Conservation (phyloP, 2,888 invertebrate species). For the Lycophotia porphyrea region DNA sequence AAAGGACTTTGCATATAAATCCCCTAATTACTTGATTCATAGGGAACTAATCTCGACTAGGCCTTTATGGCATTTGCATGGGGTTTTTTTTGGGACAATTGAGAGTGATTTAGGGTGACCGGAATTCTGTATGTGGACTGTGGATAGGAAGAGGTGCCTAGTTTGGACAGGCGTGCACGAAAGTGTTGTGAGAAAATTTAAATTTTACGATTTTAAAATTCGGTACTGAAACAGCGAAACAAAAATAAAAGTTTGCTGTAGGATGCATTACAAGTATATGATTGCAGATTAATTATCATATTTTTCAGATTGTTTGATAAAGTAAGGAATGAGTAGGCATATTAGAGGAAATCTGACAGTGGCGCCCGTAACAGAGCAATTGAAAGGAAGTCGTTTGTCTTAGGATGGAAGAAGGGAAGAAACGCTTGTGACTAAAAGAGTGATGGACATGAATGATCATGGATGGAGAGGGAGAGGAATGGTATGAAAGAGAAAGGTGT, state of each 20-base stretch:
- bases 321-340: too few species aligned
- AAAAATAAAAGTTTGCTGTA: background rate
- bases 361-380: too few species aligned
- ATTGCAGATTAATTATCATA: background rate
- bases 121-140: slow-evolving; percentile 69
- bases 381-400: too few species aligned
- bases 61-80: slow-evolving; percentile 84
- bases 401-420: too few species aligned
- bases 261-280: background rate
- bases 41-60: slow-evolving; percentile 85
- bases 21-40: slow-evolving; percentile 89
- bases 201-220: background rate
- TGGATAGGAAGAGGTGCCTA: slow-evolving; percentile 62
- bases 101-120: slow-evolving; percentile 85
- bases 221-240: background rate
- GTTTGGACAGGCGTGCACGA: slow-evolving; percentile 41
- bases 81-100: slow-evolving; percentile 81
- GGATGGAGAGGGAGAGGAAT: too few species aligned
- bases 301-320: background rate
- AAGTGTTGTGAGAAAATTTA: slow-evolving; percentile 41
- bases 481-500: too few species aligned
- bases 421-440: too few species aligned
- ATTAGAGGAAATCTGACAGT: too few species aligned
- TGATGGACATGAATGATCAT: too few species aligned
- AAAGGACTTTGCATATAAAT: slow-evolving; percentile 89